These are phyloP conservation scores for Pseudoatta argentina DNA, from an alignment of 1,140 invertebrate genomes.

Conservation along the genomic window DNA sequence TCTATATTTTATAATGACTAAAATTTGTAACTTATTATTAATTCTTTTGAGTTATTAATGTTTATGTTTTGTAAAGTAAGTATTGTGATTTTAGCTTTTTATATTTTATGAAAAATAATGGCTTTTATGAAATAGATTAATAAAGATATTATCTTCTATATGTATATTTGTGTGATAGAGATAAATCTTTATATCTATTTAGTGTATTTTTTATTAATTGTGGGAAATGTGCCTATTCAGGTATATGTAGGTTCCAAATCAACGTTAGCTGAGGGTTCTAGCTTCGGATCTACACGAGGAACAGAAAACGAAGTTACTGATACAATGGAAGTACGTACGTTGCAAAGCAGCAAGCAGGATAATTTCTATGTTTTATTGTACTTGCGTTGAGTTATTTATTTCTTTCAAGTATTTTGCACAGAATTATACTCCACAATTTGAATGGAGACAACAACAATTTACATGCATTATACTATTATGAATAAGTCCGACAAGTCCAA, in stretches of 20 bases:
- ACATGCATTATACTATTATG: slow-evolving; percentile 29
- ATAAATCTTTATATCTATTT: slow-evolving; percentile 14
- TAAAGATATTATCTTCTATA: neutral
- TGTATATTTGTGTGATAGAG: neutral
- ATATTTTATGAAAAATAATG: slow-evolving; percentile 45
- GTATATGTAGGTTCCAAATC: slow-evolving; percentile 85
- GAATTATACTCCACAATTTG: neutral
- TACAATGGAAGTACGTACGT: slow-evolving; percentile 81
- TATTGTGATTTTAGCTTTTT: slow-evolving; percentile 12
- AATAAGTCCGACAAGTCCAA: slow-evolving; percentile 1
- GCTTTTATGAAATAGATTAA: slow-evolving; percentile 13
- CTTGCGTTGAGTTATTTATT: slow-evolving; percentile 20
- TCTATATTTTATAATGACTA: neutral
- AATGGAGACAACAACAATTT: slow-evolving; percentile 39
- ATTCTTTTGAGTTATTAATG: neutral
- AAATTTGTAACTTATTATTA: slow-evolving; percentile 3
- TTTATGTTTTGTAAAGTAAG: neutral
- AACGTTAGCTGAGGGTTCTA: slow-evolving; percentile 82
- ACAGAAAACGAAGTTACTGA: slow-evolving; percentile 83
- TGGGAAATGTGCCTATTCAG: slow-evolving; percentile 73
- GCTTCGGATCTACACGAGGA: slow-evolving; percentile 80
- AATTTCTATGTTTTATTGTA: slow-evolving; percentile 28
- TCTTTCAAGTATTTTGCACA: neutral
- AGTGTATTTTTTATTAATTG: slow-evolving; percentile 59
- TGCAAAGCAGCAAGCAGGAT: slow-evolving; percentile 4